These are phyloP conservation scores for Calameuta pallipes DNA, from an alignment of 2,888 invertebrate genomes.

Conservation along the genomic window DNA sequence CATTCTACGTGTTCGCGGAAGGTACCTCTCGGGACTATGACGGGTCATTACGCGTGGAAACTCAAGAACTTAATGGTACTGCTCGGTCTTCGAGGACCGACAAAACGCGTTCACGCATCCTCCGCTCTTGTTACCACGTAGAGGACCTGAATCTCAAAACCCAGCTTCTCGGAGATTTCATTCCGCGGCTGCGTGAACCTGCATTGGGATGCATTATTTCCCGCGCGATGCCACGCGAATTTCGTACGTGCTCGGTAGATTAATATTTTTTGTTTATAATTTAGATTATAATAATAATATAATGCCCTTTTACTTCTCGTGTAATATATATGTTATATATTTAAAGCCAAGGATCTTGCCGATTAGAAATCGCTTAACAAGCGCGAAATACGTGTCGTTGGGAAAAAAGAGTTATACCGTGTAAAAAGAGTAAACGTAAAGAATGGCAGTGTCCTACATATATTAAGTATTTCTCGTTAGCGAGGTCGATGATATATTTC, in stretches of 20 bases:
- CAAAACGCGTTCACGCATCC: background rate
- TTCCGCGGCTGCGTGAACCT: conserved; percentile 5
- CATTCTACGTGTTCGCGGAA: background rate
- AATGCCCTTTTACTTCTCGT: background rate
- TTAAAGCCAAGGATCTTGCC: background rate
- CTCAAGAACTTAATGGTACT: background rate
- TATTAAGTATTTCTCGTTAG: background rate
- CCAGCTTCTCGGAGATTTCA: background rate
- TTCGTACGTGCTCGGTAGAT: background rate
- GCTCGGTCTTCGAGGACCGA: background rate
- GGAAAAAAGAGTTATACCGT: background rate
- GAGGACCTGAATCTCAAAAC: background rate
- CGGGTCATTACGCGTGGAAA: background rate
- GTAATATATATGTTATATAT: background rate
- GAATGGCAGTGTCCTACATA: background rate
- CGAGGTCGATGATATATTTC: background rate
- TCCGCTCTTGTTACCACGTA: background rate
- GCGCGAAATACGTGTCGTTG: background rate
- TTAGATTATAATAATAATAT: background rate
- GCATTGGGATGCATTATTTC: background rate
- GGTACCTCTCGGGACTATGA: background rate
- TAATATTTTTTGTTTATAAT: background rate
- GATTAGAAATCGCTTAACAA: background rate
- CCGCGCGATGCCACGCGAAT: background rate
- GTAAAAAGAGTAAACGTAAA: background rate